phyloP scores from a whole-genome alignment of 2,888 invertebrate genomes.

The Dicroscelio sp. region DNA sequence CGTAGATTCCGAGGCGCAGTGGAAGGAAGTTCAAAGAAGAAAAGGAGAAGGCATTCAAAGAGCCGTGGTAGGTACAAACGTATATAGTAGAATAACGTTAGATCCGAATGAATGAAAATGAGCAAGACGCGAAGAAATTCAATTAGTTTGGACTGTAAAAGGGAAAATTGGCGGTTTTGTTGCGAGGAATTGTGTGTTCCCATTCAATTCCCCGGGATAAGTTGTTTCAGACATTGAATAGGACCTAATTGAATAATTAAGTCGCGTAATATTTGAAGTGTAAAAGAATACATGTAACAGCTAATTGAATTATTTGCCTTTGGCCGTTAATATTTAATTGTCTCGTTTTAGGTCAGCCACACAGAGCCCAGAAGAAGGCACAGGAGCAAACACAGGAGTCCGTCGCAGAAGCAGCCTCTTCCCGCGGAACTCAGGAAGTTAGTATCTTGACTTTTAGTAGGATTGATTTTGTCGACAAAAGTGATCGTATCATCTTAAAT shows the following conservation, averaged over 20 bases:
- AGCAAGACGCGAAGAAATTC: conserved; percentile 61
- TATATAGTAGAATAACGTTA: conserved; percentile 60
- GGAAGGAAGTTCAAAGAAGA: conserved; percentile 96
- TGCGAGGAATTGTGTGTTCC: conserved; percentile 14
- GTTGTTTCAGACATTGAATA: conserved; percentile 10
- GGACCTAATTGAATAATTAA: conserved; percentile 23
- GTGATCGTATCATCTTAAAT: no score
- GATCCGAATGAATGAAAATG: conserved; percentile 64
- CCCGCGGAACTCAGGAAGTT: conserved; percentile 91
- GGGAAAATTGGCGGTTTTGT: conserved; percentile 52
- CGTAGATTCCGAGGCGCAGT: conserved; percentile 97
- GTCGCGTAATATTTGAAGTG: conserved; percentile 28
- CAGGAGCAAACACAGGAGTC: conserved; percentile 90
- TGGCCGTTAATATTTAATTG: conserved; percentile 27
- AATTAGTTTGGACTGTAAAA: conserved; percentile 63
- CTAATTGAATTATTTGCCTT: conserved; percentile 4
- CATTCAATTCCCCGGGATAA: conserved; percentile 12
- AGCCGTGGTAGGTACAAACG: conserved; percentile 89
- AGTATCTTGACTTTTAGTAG: conserved; percentile 72
- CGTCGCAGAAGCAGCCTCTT: conserved; percentile 90
- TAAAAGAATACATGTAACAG: conserved; percentile 8
- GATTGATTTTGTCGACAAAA: no score
- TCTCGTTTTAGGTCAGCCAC: conserved; percentile 86
- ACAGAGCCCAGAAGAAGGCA: conserved; percentile 90
- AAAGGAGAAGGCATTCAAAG: conserved; percentile 92